A percentile compares a stretch with the other conserved stretches of the same genome.
These are phyloP conservation scores for Rhyzopertha dominica DNA, from an alignment of 1,140 invertebrate species.

Conservation along the genomic window DNA sequence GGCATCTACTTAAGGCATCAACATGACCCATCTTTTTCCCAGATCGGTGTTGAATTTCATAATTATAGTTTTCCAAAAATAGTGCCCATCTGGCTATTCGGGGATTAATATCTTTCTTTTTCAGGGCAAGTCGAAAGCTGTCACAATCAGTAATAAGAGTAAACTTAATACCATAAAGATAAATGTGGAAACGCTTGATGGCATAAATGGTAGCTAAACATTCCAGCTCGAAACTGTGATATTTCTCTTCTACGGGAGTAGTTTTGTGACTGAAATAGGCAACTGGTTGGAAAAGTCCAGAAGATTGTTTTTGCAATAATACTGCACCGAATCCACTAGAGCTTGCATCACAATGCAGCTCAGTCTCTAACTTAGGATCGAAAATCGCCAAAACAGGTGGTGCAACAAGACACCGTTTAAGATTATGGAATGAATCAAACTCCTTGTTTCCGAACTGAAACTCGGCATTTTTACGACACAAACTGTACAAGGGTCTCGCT, in stretches of 20 bases:
- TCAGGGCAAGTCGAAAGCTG: constrained; percentile 8
- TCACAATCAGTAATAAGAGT: constrained; percentile 16
- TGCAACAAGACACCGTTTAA: constrained; percentile 5
- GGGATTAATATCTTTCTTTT: constrained; percentile 12
- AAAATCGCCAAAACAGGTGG: neutral
- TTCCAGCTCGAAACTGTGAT: constrained; percentile 28
- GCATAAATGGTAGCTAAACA: constrained; percentile 12
- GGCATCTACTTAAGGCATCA: constrained; percentile 22
- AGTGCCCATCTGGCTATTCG: constrained; percentile 28
- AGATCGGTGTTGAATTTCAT: constrained; percentile 21
- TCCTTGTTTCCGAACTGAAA: constrained; percentile 6
- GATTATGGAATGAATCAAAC: neutral
- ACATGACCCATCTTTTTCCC: constrained; percentile 24
- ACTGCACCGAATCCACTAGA: constrained; percentile 25
- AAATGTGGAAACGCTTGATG: constrained; percentile 5
- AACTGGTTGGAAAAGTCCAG: constrained; percentile 21
- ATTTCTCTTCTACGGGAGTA: constrained; percentile 10
- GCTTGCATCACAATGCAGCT: constrained; percentile 34
- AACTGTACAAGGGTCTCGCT: neutral
- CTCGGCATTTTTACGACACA: neutral
- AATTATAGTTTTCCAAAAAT: constrained; percentile 23
- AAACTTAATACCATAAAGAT: constrained; percentile 10
- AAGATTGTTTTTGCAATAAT: constrained; percentile 21
- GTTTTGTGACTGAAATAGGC: constrained; percentile 25
- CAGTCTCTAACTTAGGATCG: constrained; percentile 13